phyloP scores from a whole-genome alignment of 2,797 vertebrate species.

The Pristis pectinata region DNA sequence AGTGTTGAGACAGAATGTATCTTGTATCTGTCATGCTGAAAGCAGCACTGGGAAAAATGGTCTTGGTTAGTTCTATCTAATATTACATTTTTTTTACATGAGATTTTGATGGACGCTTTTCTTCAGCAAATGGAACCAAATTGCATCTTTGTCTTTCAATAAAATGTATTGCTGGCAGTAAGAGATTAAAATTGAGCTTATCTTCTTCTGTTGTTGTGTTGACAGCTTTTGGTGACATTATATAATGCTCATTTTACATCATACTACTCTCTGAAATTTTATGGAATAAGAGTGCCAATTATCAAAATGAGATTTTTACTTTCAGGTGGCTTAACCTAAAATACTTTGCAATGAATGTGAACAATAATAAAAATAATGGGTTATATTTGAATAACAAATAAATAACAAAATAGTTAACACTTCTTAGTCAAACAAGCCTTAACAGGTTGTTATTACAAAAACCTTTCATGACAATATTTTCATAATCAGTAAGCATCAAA shows the following conservation, averaged over 20 bases:
- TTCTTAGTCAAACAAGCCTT: background rate
- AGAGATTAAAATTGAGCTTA: background rate
- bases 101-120: background rate
- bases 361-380: background rate
- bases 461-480: background rate
- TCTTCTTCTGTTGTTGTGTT: background rate
- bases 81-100: background rate
- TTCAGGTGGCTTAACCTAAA: background rate
- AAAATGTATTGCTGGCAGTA: background rate
- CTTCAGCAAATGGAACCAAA: background rate
- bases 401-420: background rate
- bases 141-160: background rate
- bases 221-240: background rate
- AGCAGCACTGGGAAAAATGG: background rate
- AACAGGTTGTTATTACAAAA: too few species aligned
- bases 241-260: background rate
- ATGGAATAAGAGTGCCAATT: background rate
- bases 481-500: background rate
- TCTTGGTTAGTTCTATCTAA: background rate
- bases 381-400: background rate
- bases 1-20: background rate
- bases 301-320: background rate
- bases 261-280: background rate
- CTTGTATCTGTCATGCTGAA: background rate
- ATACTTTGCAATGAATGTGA: background rate